phyloP scores from a whole-genome alignment of 2,888 invertebrate species.

The Luperina nickerlii region DNA sequence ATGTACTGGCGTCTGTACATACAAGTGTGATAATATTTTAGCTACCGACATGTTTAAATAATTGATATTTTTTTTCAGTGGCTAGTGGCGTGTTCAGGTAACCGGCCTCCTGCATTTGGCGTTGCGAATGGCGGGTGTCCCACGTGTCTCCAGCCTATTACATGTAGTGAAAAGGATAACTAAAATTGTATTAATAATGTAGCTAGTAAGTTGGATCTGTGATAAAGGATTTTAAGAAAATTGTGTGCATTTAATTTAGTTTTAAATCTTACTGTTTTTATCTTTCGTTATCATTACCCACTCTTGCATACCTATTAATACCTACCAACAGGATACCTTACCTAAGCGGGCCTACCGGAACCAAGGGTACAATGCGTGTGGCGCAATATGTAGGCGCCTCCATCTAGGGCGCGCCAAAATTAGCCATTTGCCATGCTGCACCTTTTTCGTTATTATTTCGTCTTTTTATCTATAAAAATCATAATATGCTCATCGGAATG shows the following conservation, averaged over 20 bases:
- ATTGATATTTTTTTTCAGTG: slow-evolving; percentile 75
- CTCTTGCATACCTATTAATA: slow-evolving; percentile 1
- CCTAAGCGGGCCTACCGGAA: neutral
- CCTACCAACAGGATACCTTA: neutral
- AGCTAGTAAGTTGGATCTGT: slow-evolving; percentile 7
- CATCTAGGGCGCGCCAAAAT: neutral
- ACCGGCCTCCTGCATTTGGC: slow-evolving; percentile 82
- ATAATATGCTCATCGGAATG: neutral
- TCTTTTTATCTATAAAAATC: neutral
- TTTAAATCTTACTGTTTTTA: slow-evolving; percentile 1
- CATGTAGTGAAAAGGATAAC: slow-evolving; percentile 79
- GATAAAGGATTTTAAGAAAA: slow-evolving; percentile 10
- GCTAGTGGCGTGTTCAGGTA: slow-evolving; percentile 82
- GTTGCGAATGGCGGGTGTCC: slow-evolving; percentile 84
- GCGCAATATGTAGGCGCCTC: neutral
- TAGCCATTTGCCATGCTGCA: neutral
- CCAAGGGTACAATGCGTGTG: neutral
- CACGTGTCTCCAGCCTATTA: slow-evolving; percentile 79
- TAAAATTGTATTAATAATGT: slow-evolving; percentile 10
- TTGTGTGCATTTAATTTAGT: slow-evolving; percentile 14
- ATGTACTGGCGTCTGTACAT: no score
- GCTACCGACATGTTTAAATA: no score
- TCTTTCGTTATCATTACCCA: neutral
- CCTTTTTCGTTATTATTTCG: neutral
- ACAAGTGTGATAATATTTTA: no score